These are phyloP conservation scores for Chelonus insularis DNA, from an alignment of 1,140 invertebrate genomes.

Conservation along the genomic window DNA sequence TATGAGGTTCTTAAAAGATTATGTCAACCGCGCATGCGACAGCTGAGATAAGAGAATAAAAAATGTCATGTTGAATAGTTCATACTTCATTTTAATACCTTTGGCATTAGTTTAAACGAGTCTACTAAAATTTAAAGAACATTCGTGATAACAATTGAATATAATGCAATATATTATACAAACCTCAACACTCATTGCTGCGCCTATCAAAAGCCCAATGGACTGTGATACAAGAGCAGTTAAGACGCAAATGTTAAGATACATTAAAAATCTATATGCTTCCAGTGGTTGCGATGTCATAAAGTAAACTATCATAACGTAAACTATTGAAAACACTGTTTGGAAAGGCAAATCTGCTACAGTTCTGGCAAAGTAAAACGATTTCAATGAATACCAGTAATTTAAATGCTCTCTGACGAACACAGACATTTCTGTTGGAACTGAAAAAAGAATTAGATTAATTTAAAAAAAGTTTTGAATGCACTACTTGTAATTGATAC, in stretches of 20 bases:
- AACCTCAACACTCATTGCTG: slow-evolving; percentile 84
- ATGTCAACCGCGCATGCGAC: too few relatives aligned
- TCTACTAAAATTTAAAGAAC: too few relatives aligned
- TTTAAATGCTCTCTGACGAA: slow-evolving; percentile 95
- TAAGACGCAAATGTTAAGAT: slow-evolving; percentile 82
- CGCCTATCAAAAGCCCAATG: slow-evolving; percentile 89
- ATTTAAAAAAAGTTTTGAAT: too few relatives aligned
- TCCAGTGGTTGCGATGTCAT: slow-evolving; percentile 93
- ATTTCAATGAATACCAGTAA: slow-evolving; percentile 96
- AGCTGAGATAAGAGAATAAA: too few relatives aligned
- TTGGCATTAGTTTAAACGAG: too few relatives aligned
- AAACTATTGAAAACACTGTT: slow-evolving; percentile 86
- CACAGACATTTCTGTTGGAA: slow-evolving; percentile 93
- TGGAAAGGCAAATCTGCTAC: slow-evolving; percentile 94
- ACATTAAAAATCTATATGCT: slow-evolving; percentile 81
- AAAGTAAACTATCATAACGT: slow-evolving; percentile 92
- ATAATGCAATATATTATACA: too few relatives aligned
- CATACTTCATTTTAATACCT: too few relatives aligned
- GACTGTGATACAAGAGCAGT: slow-evolving; percentile 91
- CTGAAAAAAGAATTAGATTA: slow-evolving; percentile 69
- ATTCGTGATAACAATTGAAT: too few relatives aligned
- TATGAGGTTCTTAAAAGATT: too few relatives aligned
- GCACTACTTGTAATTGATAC: too few relatives aligned
- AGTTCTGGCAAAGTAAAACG: slow-evolving; percentile 94
- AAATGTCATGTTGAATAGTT: too few relatives aligned